Evolutionary conservation across 2,797 vertebrate species (phyloP).

Genomic region (Lepus oiostolus): DNA sequence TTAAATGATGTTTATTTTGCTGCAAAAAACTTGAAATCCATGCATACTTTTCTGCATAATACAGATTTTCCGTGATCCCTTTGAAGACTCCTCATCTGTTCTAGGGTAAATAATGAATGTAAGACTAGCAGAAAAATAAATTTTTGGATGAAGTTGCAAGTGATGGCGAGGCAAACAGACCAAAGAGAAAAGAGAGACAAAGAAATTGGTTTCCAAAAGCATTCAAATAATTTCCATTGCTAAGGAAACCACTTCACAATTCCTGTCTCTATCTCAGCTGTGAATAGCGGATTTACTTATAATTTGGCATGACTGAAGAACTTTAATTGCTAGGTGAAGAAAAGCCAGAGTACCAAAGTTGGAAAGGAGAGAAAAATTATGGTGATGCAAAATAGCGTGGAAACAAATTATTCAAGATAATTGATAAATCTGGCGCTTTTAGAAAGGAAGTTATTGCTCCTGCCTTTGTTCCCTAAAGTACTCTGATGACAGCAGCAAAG

Average conservation of each 20-base stretch:
- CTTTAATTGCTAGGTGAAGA: conserved; percentile 47
- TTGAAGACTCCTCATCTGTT: no score
- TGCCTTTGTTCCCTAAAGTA: conserved; percentile 13
- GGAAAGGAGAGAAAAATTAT: conserved; percentile 5
- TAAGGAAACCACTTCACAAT: conserved; percentile 75
- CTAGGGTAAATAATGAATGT: conserved; percentile 41
- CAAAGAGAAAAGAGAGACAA: conserved; percentile 37
- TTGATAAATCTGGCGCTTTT: conserved; percentile 22
- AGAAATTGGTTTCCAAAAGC: neutral
- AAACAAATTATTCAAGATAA: conserved; percentile 32
- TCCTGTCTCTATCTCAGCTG: conserved; percentile 53
- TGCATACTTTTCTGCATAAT: no score
- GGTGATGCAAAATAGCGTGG: neutral
- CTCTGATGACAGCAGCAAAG: neutral
- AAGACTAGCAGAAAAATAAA: conserved; percentile 45
- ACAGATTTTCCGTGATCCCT: no score
- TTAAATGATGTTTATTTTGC: no score
- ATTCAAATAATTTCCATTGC: conserved; percentile 57
- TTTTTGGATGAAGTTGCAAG: conserved; percentile 60
- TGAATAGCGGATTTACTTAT: conserved; percentile 50
- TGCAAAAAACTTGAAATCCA: no score
- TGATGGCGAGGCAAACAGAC: neutral
- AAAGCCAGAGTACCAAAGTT: neutral
- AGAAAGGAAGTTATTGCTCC: neutral
- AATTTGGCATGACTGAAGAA: conserved; percentile 50